These are phyloP conservation scores for Fistularia commersonii DNA, from an alignment of 2,797 vertebrate genomes.

Conservation along the genomic window DNA sequence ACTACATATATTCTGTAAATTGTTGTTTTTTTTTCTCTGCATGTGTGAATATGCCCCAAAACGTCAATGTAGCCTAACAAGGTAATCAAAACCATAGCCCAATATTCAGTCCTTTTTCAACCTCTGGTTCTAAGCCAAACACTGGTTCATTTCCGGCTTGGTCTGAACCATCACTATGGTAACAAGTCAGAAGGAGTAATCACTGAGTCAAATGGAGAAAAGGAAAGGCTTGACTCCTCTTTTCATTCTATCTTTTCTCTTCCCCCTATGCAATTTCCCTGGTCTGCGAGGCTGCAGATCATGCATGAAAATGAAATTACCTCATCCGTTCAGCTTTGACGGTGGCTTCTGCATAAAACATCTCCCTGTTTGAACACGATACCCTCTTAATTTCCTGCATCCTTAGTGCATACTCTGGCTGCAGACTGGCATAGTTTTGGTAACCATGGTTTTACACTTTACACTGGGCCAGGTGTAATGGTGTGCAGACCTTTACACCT, in stretches of 20 bases:
- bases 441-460: slow-evolving; percentile 25
- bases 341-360: slow-evolving; percentile 77
- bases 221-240: slow-evolving; percentile 38
- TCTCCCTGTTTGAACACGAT: slow-evolving; percentile 75
- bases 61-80: too few relatives aligned
- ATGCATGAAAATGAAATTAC: slow-evolving; percentile 82
- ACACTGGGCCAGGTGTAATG: slow-evolving; percentile 23
- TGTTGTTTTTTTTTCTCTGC: too few relatives aligned
- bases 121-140: slow-evolving; percentile 14
- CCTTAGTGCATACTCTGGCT: slow-evolving; percentile 33
- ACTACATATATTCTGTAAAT: too few relatives aligned
- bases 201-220: slow-evolving; percentile 59
- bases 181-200: slow-evolving; percentile 64
- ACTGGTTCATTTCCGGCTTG: slow-evolving; percentile 4
- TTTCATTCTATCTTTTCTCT: slow-evolving; percentile 44
- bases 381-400: slow-evolving; percentile 69
- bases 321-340: slow-evolving; percentile 72
- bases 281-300: slow-evolving; percentile 72
- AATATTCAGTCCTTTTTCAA: not conserved
- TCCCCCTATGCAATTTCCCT: slow-evolving; percentile 66
- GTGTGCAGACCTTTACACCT: slow-evolving; percentile 1
- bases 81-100: too few relatives aligned
- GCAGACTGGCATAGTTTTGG: slow-evolving; percentile 1
- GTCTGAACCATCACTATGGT: slow-evolving; percentile 58
- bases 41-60: too few relatives aligned